Conservation (phyloP, 2,888 invertebrate genomes). For the Phrixothrix hirtus region DNA sequence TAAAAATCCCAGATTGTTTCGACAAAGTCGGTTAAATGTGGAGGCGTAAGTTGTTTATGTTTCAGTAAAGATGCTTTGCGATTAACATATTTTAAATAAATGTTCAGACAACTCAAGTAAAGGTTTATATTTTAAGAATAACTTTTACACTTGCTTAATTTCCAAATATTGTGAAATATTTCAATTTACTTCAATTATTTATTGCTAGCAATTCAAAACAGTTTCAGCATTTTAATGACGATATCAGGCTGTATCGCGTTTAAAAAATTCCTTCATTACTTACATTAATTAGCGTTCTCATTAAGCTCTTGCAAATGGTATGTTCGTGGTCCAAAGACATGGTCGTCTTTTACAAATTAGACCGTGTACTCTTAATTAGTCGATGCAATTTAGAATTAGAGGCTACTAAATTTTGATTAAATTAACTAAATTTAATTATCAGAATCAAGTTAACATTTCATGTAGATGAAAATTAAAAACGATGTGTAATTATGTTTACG, state of each 20-base stretch:
- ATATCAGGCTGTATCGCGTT: constrained; percentile 22
- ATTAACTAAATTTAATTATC: constrained; percentile 21
- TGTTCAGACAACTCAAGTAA: too few relatives aligned
- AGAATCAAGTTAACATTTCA: constrained; percentile 13
- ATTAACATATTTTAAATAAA: constrained; percentile 1
- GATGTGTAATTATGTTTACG: constrained; percentile 14
- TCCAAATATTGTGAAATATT: too few relatives aligned
- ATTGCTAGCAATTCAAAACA: constrained; percentile 11
- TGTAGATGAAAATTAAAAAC: constrained; percentile 25
- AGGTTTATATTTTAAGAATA: too few relatives aligned
- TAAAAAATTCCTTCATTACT: constrained; percentile 30
- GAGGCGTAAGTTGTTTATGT: constrained; percentile 7
- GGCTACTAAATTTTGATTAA: constrained; percentile 20
- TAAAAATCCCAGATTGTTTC: constrained; percentile 1
- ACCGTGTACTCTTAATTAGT: constrained; percentile 27
- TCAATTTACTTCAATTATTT: too few relatives aligned
- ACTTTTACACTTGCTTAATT: too few relatives aligned
- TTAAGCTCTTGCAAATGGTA: constrained; percentile 30
- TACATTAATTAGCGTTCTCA: constrained; percentile 31
- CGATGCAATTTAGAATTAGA: constrained; percentile 18
- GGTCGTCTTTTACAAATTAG: constrained; percentile 31
- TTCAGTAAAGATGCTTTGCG: constrained; percentile 7
- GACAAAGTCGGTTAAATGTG: constrained; percentile 2
- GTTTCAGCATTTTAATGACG: constrained; percentile 18
- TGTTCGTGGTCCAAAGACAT: constrained; percentile 27